Base-by-base conservation (phyloP, 1,140 invertebrate species). In the Drosophila melanica region DNA sequence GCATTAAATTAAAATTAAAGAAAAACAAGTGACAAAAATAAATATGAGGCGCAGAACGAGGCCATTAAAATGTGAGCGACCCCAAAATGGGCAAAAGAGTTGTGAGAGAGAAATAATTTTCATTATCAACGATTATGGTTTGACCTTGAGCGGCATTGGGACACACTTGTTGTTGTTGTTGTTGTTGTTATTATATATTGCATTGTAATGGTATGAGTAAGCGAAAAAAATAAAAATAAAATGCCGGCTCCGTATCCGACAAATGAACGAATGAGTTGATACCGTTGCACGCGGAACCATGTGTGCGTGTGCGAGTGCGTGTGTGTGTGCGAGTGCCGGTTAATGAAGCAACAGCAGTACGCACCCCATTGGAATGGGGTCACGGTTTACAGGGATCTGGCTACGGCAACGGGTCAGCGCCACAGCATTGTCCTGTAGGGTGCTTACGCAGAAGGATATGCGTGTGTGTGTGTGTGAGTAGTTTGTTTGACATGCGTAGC, bases 51-150 rank as follows among this genome's bases (percentile, higher is more conserved):
- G 71, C 55, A 58, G 57, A 74, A 76, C 82, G 75, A 64, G 74
- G 60, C 67, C 53, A 64, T 63, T 75, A 66, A 78, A 75, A 69
- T 74, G 63, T 48, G 33, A 69, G 37, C 58, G 47, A 68, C 18
- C 64, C 58, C 47, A 72, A 62, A 66, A 79, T 35, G 48, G 53
- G 20, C 10, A 50, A 54, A 60, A 59, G 47, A 48, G 39, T 53
- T 20, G 50, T 9, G 59, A 62, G 80, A 58, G 76, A 23, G 67
- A 79, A 86, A 90, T 90, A 79, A 85, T 90, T 90, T 90, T 90
- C 89, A 90, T 90, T 90, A 90, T 90, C 89, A 89, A 80, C 89
- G 75, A 89, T 90, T 90, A 90, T 81, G 89, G 77, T 81, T 79
- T 85, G 89, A 90, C 89, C 89, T 90, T 90, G 82, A 79, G 72